These are phyloP conservation scores for Tipula vernalis DNA, from an alignment of 2,888 invertebrate species.

Conservation along the genomic window DNA sequence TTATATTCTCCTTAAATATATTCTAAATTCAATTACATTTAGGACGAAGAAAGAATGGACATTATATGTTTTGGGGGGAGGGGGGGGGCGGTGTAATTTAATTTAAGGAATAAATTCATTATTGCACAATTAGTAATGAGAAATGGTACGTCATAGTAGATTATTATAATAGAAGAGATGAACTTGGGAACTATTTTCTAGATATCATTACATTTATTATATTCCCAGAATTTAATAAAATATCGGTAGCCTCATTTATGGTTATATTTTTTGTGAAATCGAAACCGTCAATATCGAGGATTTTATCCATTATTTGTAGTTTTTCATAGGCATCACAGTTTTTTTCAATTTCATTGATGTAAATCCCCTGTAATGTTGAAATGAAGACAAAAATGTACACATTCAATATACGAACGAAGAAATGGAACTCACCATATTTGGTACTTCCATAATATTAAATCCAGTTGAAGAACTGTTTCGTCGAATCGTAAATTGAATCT, in stretches of 20 bases:
- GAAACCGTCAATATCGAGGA: constrained; percentile 31
- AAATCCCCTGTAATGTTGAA: constrained; percentile 25
- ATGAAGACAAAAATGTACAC: neutral
- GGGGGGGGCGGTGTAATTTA: neutral
- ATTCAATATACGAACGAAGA: neutral
- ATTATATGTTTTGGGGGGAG: neutral
- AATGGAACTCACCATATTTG: constrained; percentile 24
- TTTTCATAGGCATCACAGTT: constrained; percentile 26
- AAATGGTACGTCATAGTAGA: neutral
- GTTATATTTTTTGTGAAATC: constrained; percentile 29
- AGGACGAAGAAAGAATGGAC: neutral
- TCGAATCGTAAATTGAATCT: constrained; percentile 28
- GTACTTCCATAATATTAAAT: constrained; percentile 27
- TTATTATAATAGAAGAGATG: neutral
- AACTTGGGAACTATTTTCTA: constrained; percentile 22
- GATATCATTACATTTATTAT: constrained; percentile 32
- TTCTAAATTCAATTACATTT: neutral
- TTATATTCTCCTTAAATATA: neutral
- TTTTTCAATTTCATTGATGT: constrained; percentile 25
- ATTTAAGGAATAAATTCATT: neutral
- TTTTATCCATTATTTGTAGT: constrained; percentile 27
- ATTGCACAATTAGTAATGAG: neutral
- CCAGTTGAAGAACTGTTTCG: constrained; percentile 27
- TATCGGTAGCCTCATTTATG: constrained; percentile 26
- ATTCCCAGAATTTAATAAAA: constrained; percentile 26